phyloP scores from a whole-genome alignment of 2,888 invertebrate genomes.

The Encarsia formosa region DNA sequence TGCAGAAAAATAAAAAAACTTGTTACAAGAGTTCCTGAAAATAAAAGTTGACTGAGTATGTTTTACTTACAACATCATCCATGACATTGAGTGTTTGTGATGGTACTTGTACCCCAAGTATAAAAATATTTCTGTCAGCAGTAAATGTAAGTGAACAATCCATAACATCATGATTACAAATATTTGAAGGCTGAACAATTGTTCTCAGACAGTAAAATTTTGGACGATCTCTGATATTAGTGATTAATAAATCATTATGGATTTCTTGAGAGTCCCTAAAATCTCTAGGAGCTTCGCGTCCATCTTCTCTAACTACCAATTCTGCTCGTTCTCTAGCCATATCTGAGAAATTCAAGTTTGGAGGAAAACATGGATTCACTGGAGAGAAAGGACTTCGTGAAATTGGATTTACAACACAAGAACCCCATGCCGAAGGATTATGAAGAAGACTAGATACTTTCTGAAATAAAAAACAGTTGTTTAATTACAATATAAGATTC shows the following conservation, averaged over 20 bases:
- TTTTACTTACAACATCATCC: not conserved
- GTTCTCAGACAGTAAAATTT: constrained; percentile 69
- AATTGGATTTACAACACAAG: no score
- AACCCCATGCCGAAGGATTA: no score
- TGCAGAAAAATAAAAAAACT: constrained; percentile 21
- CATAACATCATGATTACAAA: constrained; percentile 69
- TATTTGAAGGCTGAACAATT: constrained; percentile 62
- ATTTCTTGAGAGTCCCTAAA: constrained; percentile 10
- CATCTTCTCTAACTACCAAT: constrained; percentile 12
- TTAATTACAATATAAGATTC: no score
- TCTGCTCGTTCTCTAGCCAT: no score
- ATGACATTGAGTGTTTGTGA: constrained; percentile 57
- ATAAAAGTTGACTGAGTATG: no score
- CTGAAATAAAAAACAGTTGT: no score
- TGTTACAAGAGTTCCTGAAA: no score
- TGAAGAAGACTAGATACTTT: no score
- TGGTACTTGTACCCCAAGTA: constrained; percentile 72
- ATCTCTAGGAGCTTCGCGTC: constrained; percentile 4
- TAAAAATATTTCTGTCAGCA: constrained; percentile 75
- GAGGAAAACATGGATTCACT: no score
- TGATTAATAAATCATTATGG: constrained; percentile 17
- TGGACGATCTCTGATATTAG: constrained; percentile 32
- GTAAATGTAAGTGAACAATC: constrained; percentile 77
- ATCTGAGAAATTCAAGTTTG: constrained; percentile 7
- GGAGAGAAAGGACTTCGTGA: no score